A percentile compares a stretch with the other conserved stretches of the same genome.
phyloP scores from a whole-genome alignment of 2,113 vertebrate genomes.

The Ahaetulla prasina region DNA sequence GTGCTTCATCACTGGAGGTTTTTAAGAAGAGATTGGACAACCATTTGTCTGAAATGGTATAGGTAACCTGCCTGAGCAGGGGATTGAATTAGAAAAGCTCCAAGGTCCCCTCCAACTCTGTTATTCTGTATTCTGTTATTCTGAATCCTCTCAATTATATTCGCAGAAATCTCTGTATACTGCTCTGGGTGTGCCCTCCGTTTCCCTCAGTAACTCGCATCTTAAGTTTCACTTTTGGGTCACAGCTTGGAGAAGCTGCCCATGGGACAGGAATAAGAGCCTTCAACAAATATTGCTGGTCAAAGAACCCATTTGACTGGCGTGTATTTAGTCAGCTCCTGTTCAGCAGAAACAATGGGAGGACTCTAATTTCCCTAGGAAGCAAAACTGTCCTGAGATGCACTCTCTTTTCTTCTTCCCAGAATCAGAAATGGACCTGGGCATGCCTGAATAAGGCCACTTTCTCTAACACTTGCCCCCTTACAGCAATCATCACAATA shows the following conservation, averaged over 20 bases:
- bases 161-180: background rate
- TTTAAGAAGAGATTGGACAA: background rate
- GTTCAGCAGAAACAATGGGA: slow-evolving; percentile 11
- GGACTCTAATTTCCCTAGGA: background rate
- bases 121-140: background rate
- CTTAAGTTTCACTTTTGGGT: background rate
- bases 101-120: background rate
- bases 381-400: slow-evolving; percentile 2
- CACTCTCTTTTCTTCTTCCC: background rate
- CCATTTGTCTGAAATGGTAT: background rate
- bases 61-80: background rate
- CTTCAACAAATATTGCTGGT: slow-evolving; percentile 32
- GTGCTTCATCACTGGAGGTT: background rate
- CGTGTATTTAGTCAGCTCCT: background rate
- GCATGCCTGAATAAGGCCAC: background rate
- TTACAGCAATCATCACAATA: background rate
- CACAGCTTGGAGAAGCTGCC: background rate
- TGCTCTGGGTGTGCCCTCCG: background rate
- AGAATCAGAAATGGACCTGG: background rate
- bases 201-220: background rate
- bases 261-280: slow-evolving; percentile 31
- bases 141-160: background rate
- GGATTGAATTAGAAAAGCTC: background rate
- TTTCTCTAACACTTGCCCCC: background rate
- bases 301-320: slow-evolving; percentile 27